These are phyloP conservation scores for Garrulus glandarius DNA, from an alignment of 2,797 vertebrate genomes.

Conservation along the genomic window DNA sequence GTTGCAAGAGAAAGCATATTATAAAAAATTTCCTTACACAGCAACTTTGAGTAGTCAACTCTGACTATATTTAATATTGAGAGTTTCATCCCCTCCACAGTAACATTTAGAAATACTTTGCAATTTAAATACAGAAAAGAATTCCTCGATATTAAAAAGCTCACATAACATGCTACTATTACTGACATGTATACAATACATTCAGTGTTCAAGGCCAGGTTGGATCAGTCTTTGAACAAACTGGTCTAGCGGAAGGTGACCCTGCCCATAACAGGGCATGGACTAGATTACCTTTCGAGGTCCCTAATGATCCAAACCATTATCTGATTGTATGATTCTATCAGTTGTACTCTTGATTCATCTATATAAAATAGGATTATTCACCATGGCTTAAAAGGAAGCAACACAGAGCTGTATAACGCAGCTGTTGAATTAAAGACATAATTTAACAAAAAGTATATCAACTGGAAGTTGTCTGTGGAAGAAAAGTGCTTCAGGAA, in stretches of 20 bases:
- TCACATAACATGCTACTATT: not conserved
- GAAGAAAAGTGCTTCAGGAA: not conserved
- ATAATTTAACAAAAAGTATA: not conserved
- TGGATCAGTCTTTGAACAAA: not conserved
- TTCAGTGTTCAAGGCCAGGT: not conserved
- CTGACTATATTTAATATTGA: not conserved
- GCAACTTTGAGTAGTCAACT: not conserved
- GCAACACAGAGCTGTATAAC: not conserved
- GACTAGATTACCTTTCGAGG: not conserved
- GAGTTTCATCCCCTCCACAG: not conserved
- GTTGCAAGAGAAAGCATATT: slow-evolving; percentile 48
- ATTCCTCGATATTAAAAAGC: not conserved
- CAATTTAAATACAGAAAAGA: not conserved
- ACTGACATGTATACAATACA: not conserved
- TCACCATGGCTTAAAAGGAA: not conserved
- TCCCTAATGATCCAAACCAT: not conserved
- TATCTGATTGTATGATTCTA: not conserved
- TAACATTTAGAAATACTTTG: not conserved
- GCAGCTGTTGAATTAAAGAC: not conserved
- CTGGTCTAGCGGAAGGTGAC: not conserved
- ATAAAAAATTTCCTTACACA: not conserved
- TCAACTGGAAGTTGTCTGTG: not conserved
- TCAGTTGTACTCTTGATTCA: not conserved
- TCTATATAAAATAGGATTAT: not conserved
- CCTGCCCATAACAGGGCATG: not conserved